Base-by-base conservation (phyloP, 2,113 vertebrate species). In the Charadrius vociferus region DNA sequence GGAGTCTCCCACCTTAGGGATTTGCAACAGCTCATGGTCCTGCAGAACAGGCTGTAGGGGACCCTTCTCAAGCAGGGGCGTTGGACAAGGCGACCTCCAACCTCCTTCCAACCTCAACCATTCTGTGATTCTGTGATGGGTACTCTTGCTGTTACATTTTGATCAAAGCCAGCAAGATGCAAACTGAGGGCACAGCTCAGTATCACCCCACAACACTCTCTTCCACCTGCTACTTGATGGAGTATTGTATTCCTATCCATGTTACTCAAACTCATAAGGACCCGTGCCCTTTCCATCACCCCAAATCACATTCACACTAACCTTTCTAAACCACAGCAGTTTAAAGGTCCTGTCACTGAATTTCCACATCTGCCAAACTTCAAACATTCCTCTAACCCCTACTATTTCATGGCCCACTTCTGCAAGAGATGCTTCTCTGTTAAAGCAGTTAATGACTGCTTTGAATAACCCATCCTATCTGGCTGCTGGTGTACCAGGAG, bases 401-500 rank as follows among this genome's bases (percentile, higher is more conserved):
- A n/a, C 13, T 55, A 47, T 15, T 74, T 66, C 36, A n/a, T 5
- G 12, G 30, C 15, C 58, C 23, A 52, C 49, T 86, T 72, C 36
- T 77, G 59, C n/a, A 68, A 86, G 12, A 89, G 34, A 41, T 0
- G 5, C 19, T 67, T 30, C 30, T 49, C 61, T 45, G 10, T 59
- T 58, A 63, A 26, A 82, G 50, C 61, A 70, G 21, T 55, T 37
- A 23, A 39, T 20, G 19, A 26, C 45, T 22, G 27, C 23, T 65
- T 72, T 56, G 39, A 81, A 55, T 26, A 61, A 70, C 30, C 22
- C 10, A 1, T 11, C 56, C 5, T 22, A 70, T 12, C 49, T 22
- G 29, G 53, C 41, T 36, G 26, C n/a, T 45, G 24, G 14, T 0
- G 0, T 45, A 34, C 8, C 34, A 14, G 9, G 7, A 53, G 45